These are phyloP conservation scores for Philypnodon macrostomus DNA, from an alignment of 2,797 vertebrate genomes.

Conservation along the genomic window DNA sequence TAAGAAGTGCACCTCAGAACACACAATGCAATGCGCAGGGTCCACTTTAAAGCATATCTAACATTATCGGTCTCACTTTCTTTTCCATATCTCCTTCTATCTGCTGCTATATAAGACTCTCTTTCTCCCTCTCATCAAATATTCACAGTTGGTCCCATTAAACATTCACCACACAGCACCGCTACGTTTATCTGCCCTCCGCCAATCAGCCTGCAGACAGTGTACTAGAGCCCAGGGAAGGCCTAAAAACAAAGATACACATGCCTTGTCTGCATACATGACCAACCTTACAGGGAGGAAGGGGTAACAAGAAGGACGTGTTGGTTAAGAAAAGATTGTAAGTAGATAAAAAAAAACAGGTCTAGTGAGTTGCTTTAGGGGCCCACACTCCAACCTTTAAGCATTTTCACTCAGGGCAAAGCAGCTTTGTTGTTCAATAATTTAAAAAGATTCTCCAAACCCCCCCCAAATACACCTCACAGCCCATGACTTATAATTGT, in stretches of 20 bases:
- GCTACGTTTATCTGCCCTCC: conserved; percentile 69
- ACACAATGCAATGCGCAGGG: conserved; percentile 17
- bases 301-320: conserved; percentile 3
- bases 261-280: conserved; percentile 7
- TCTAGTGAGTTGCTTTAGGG: conserved; percentile 23
- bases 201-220: conserved; percentile 70
- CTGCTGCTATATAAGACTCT: conserved; percentile 41
- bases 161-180: conserved; percentile 71
- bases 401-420: conserved; percentile 50
- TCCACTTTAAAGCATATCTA: conserved; percentile 7
- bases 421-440: conserved; percentile 67
- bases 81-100: conserved; percentile 40
- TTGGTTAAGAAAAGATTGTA: conserved; percentile 6
- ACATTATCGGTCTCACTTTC: conserved; percentile 15
- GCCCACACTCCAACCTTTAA: conserved; percentile 47
- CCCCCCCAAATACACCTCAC: conserved; percentile 51
- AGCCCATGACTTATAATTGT: conserved; percentile 32
- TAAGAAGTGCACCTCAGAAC: conserved; percentile 16
- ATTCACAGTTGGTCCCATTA: conserved; percentile 78
- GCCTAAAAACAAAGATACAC: conserved; percentile 38
- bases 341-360: conserved; percentile 18
- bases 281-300: conserved; percentile 35
- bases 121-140: conserved; percentile 66
- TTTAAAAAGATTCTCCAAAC: too few species aligned
- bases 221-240: conserved; percentile 53